Evolutionary conservation across 2,797 vertebrate species (phyloP).

Genomic region (Coregonus sp.): DNA sequence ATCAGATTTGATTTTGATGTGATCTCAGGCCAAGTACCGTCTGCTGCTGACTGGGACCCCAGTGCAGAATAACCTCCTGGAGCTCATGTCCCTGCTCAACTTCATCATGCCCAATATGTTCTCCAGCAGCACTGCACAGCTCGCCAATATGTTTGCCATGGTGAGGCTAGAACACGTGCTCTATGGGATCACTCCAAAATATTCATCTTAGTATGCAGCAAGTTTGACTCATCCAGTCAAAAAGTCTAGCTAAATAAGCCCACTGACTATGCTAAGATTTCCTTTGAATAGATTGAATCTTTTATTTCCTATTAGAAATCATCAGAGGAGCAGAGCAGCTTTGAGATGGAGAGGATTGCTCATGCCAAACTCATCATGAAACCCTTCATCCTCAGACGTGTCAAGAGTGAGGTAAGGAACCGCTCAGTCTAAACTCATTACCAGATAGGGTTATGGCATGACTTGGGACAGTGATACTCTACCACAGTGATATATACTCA

Average conservation of each 20-base stretch:
- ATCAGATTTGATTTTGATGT: too few relatives aligned
- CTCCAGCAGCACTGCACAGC: slow-evolving; percentile 83
- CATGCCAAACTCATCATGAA: slow-evolving; percentile 86
- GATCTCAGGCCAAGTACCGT: slow-evolving; percentile 79
- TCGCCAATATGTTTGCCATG: slow-evolving; percentile 84
- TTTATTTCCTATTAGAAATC: slow-evolving; percentile 70
- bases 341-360: slow-evolving; percentile 81
- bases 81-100: slow-evolving; percentile 87
- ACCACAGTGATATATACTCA: too few relatives aligned
- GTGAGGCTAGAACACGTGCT: slow-evolving; percentile 21
- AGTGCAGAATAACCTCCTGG: slow-evolving; percentile 85
- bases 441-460: slow-evolving; percentile 14
- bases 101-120: slow-evolving; percentile 91
- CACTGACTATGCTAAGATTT: too few relatives aligned
- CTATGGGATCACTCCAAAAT: not conserved
- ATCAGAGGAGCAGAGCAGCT: slow-evolving; percentile 81
- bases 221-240: not conserved
- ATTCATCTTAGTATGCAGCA: not conserved
- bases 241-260: too few relatives aligned
- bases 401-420: slow-evolving; percentile 84
- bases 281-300: not conserved
- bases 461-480: slow-evolving; percentile 14
- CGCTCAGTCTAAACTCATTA: slow-evolving; percentile 1
- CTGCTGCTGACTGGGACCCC: slow-evolving; percentile 86
- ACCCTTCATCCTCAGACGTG: slow-evolving; percentile 85